Percentiles rank a stretch among this genome's conserved stretches.
Conservation (phyloP, 1,140 invertebrate species). For the Carcinoscorpius rotundicauda region DNA sequence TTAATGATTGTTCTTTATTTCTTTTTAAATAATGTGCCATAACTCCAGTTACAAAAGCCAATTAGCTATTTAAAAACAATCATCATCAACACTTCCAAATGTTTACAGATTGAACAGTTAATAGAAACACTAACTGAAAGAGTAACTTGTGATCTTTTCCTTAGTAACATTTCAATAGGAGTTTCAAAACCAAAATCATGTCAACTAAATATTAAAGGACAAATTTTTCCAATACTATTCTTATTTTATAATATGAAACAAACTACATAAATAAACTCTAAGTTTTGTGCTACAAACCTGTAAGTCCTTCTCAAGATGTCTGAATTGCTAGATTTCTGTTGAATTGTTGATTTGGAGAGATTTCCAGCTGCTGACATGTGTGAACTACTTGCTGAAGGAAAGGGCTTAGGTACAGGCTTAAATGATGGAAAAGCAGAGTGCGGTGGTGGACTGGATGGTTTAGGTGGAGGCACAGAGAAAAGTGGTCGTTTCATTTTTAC, state of each 20-base stretch:
- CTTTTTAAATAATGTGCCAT: no score
- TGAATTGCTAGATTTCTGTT: neutral
- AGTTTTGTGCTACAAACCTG: neutral
- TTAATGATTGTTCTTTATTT: no score
- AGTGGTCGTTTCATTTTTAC: constrained; percentile 23
- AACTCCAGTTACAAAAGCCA: no score
- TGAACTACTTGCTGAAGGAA: neutral
- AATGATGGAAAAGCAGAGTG: neutral
- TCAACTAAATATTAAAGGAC: no score
- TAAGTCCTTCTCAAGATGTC: constrained; percentile 12
- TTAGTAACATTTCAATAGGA: no score
- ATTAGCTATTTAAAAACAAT: no score
- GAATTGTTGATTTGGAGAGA: neutral
- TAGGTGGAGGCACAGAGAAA: constrained; percentile 6
- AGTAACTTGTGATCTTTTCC: no score
- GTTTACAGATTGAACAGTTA: no score
- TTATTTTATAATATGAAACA: neutral
- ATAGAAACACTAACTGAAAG: no score
- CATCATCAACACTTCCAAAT: no score
- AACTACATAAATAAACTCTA: neutral
- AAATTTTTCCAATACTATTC: neutral
- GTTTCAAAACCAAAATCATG: no score
- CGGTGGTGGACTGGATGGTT: constrained; percentile 7
- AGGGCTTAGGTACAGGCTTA: constrained; percentile 1
- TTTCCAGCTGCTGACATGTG: neutral